Base-by-base conservation (phyloP, 2,888 invertebrate genomes). In the Clepsis dumicolana region DNA sequence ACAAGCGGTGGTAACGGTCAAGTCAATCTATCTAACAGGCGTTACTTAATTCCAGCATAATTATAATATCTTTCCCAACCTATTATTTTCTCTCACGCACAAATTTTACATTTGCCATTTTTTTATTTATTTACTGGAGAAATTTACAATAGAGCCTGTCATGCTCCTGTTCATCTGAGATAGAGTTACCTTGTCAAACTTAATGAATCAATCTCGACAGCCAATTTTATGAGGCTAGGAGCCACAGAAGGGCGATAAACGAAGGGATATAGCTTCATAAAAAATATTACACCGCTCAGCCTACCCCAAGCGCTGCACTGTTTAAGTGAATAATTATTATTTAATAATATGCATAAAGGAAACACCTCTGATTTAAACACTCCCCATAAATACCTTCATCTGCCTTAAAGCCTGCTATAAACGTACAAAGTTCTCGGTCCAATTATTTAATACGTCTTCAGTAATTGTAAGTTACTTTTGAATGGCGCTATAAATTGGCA, bases 401-500 rank as follows among this genome's bases (percentile, higher is more conserved):
- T 29, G 32, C 52, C 59, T 59, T 68, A 68, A 68, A 68, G 63
- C 57, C 57, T 41, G 59, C 59, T 57, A 59, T 68, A 68, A 68
- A 64, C 64, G 68, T 64, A 68, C 68, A 68, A 68, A 68, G 64
- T 68, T 57, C 56, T 50, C 32, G 63, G 53, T 64, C 68, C 68
- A 68, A 63, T 68, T 68, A 68, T 68, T 68, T 68, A 68, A 68
- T 68, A 68, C 59, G 64, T 68, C 68, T 68, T 68, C 68, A 48
- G 69, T 64, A 69, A 64, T 69, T 69, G 57, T 60, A 61, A 64
- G 62, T 73, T 73, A 68, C 74, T 77, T 79, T 83, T 81, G 83
- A 83, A 80, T 76, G 77, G 76, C 71, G 74, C 84, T 72, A 88
- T 87, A 87, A 88, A 88, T 87, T 80, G 78, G 77, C 74, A 75